Base-by-base conservation (phyloP, 35 echinoderm and acorn worm genomes). In the Anneissia japonica region DNA sequence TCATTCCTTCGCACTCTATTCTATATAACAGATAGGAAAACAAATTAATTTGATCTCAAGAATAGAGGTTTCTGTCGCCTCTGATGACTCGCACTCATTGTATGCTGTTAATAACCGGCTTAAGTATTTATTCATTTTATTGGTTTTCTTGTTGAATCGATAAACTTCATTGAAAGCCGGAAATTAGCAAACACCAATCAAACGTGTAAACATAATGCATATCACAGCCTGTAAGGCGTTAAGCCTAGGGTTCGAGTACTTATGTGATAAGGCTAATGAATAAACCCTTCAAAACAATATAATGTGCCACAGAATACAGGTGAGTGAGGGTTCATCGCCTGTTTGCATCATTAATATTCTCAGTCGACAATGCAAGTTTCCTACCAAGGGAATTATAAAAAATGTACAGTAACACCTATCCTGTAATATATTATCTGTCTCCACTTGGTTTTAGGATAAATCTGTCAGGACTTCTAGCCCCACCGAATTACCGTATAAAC, bases 221-320 rank as follows among this genome's bases (percentile, higher is more conserved):
- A 45, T 45, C 16, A 45, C 40, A 45, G 4, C 10, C 51, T 23
- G 26, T 23, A 23, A 64, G 51, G 51, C 21, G 2, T 64, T 64
- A n/a, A n/a, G n/a, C n/a, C n/a, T n/a, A 12, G 51, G 51, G 19
- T 64, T 64, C 21, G 19, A 2, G 51, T n/a, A n/a, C n/a, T n/a
- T n/a, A n/a, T 64, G 51, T 64, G 10, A 64, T 12, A 23, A 64
- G 51, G 51, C 26, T 64, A 64, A 64, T 64, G 26, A 23, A 64
- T 64, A 64, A 64, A 64, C 51, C 51, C 51, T 64, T 64, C 51
- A 64, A 64, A 64, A n/a, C n/a, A n/a, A n/a, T n/a, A n/a, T n/a
- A n/a, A 4, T 64, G 51, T 64, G 51, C 21, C 51, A 23, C 51
- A 23, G 51, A 64, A 64, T 64, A 23, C 7, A 64, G 21, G 21